Base-by-base conservation (phyloP, 2,888 invertebrate genomes). In the Exocentrus adspersus region DNA sequence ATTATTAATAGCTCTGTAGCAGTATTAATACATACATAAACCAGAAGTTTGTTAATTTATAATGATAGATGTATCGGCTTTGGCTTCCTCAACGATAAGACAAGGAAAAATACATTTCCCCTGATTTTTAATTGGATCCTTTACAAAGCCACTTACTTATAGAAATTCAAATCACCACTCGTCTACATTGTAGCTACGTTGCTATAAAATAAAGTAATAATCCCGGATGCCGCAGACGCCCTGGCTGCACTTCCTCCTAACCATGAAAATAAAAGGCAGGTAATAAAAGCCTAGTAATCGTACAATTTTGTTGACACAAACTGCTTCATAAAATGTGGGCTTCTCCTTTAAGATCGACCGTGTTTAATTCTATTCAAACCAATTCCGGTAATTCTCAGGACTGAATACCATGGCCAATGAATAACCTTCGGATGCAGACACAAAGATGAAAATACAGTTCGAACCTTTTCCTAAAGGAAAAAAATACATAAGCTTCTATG, bases 351-450 rank as follows among this genome's bases (percentile, higher is more conserved):
- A 21, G 42, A 53, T 24, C 42, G 4, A 42, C 41, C 53, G 21
- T 32, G 21, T 53, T 53, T 53, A 53, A 42, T 53, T 54, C 54
- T 43, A 54, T 54, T 54, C 28, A 43, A 54, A 43, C 42, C 42
- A n/a, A 43, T 54, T 54, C 54, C 24, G 54, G 54, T 54, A 54
- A 54, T 43, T 54, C 17, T 41, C 12, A 43, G 28, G 14, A 17
- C 24, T 24, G 24, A 43, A 28, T 54, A 16, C 43, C 43, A 43
- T 19, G 5, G 24, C 46, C 41, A 53, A 20, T 53, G 42, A 37
- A 37, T 42, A 42, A 53, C 53, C 53, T 42, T 53, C 42, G 16
- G 19, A 52, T 12, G 12, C 37, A 30, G 19, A 32, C 20, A n/a
- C n/a, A n/a, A n/a, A n/a, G n/a, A n/a, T n/a, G n/a, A n/a, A n/a